Conservation (phyloP, 2,113 vertebrate species). For the Morone saxatilis region DNA sequence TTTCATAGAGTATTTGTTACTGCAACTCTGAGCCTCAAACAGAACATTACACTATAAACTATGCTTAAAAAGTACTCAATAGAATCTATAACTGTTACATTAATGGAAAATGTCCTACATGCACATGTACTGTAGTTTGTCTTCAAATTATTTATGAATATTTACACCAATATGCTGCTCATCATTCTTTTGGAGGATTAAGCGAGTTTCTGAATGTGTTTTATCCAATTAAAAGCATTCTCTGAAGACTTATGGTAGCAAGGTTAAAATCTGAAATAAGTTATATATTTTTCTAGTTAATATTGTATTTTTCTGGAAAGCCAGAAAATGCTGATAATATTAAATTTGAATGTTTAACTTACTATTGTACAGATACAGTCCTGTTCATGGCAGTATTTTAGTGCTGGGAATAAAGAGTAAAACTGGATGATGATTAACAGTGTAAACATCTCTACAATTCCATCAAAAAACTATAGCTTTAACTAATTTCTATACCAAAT, state of each 20-base stretch:
- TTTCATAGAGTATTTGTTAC: conserved; percentile 17
- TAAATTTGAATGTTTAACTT: conserved; percentile 54
- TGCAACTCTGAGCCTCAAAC: conserved; percentile 38
- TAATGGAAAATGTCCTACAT: background rate
- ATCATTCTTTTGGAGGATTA: conserved; percentile 28
- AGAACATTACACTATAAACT: conserved; percentile 10
- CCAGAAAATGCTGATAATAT: conserved; percentile 38
- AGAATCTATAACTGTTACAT: conserved; percentile 13
- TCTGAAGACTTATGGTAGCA: conserved; percentile 15
- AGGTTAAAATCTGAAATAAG: conserved; percentile 15
- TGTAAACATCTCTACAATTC: background rate
- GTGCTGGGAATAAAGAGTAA: background rate
- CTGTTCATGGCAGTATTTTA: conserved; percentile 10
- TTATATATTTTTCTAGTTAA: conserved; percentile 53
- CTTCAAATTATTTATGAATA: conserved; percentile 30
- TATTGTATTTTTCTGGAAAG: conserved; percentile 38
- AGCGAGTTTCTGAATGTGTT: conserved; percentile 27
- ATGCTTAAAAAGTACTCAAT: background rate
- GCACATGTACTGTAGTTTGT: conserved; percentile 35
- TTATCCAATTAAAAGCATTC: conserved; percentile 7
- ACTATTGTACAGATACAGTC: conserved; percentile 16
- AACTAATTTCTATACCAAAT: conserved; percentile 6
- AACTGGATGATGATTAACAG: conserved; percentile 9
- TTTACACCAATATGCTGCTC: conserved; percentile 33
- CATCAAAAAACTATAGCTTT: conserved; percentile 6